phyloP scores from a whole-genome alignment of 1,140 invertebrate species.

The Pachypsylla venusta region DNA sequence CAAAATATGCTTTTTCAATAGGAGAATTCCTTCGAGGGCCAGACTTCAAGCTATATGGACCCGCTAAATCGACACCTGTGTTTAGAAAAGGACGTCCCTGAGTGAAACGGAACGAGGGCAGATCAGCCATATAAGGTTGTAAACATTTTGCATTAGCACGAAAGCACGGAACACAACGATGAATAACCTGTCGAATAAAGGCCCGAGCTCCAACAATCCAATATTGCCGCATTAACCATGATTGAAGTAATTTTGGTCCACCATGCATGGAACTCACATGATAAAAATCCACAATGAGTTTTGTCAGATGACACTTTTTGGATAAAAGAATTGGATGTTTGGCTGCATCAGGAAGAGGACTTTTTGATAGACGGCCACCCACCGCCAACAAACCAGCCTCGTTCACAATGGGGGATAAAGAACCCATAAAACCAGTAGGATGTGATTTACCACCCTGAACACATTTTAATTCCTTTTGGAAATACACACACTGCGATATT shows the following conservation, averaged over 20 bases:
- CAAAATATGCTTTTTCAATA: constrained; percentile 29
- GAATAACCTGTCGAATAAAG: constrained; percentile 17
- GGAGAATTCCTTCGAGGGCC: constrained; percentile 20
- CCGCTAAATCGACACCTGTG: constrained; percentile 30
- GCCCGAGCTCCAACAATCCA: constrained; percentile 26
- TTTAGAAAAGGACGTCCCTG: constrained; percentile 24
- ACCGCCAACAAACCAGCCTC: too few species aligned
- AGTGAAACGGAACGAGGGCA: too few species aligned
- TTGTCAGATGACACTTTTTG: constrained; percentile 16
- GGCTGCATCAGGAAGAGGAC: too few species aligned
- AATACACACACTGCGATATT: too few species aligned
- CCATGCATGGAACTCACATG: constrained; percentile 26
- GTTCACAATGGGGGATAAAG: too few species aligned
- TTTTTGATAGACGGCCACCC: background rate
- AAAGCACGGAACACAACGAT: constrained; percentile 26
- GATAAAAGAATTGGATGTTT: constrained; percentile 23
- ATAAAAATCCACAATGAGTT: constrained; percentile 21
- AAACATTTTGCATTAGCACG: background rate
- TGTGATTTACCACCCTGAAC: too few species aligned
- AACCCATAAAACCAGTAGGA: too few species aligned
- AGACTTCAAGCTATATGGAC: constrained; percentile 29
- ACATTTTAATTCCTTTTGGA: too few species aligned
- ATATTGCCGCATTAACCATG: constrained; percentile 23
- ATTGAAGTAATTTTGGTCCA: constrained; percentile 24
- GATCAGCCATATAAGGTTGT: constrained; percentile 25